phyloP scores from a whole-genome alignment of 2,797 vertebrate species.

The Staurois parvus region DNA sequence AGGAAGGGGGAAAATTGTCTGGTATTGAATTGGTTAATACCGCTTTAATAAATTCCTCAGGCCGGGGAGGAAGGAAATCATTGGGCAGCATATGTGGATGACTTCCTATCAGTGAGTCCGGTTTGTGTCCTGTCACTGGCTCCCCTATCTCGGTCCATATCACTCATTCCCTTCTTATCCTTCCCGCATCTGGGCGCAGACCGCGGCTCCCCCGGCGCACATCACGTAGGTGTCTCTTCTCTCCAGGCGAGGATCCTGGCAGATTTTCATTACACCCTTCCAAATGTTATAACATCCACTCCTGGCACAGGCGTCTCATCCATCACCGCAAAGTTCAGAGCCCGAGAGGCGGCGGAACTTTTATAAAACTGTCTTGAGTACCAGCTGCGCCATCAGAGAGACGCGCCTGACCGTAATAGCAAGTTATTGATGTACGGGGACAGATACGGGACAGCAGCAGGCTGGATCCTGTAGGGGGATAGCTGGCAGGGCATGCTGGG shows the following conservation, averaged over 20 bases:
- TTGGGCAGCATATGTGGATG: no score
- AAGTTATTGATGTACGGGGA: no score
- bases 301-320: conserved; percentile 20
- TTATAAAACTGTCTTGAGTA: background rate
- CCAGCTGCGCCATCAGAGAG: background rate
- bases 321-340: conserved; percentile 48
- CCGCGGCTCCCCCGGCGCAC: background rate
- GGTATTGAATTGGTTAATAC: no score
- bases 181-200: background rate
- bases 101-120: no score
- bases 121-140: no score
- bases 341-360: conserved; percentile 21
- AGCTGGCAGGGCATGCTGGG: no score
- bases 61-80: no score
- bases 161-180: background rate
- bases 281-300: conserved; percentile 40
- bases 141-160: background rate
- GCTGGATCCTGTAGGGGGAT: no score
- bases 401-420: no score
- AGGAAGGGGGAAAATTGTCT: no score
- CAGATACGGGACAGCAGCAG: no score
- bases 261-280: conserved; percentile 31
- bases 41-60: no score
- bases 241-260: background rate
- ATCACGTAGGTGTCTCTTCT: conserved; percentile 3